phyloP scores from a whole-genome alignment of 2,888 invertebrate species.

The Dicranocentrus wangi region DNA sequence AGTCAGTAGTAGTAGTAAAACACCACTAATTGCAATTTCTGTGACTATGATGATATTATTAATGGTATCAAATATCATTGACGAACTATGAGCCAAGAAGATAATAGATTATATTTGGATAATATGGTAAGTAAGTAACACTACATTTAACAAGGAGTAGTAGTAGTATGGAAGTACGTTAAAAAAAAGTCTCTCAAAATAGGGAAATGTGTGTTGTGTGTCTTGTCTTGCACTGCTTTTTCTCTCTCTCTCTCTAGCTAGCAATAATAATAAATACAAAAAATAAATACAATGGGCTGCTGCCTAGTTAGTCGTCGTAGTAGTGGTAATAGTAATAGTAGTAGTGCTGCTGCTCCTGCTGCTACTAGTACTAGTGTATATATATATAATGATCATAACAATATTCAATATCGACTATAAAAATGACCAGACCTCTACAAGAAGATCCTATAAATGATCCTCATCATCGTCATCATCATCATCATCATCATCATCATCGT shows the following conservation, averaged over 20 bases:
- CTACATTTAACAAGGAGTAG: no score
- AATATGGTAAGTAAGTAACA: no score
- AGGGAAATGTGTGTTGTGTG: not conserved
- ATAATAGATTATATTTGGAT: no score
- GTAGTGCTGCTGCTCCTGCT: no score
- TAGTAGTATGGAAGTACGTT: no score
- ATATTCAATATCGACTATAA: slow-evolving; percentile 17
- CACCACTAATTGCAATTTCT: no score
- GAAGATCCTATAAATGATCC: slow-evolving; percentile 28
- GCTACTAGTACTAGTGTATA: not conserved
- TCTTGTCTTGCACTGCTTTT: not conserved
- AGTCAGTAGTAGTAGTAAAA: no score
- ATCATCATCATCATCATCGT: not conserved
- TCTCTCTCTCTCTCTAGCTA: no score
- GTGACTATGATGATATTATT: no score
- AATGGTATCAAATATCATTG: no score
- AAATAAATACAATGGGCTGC: not conserved
- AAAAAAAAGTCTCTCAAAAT: no score
- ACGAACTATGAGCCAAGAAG: no score
- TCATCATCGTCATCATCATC: slow-evolving; percentile 17
- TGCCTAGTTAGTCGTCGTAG: slow-evolving; percentile 8
- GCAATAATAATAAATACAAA: slow-evolving; percentile 4
- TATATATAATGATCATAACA: not conserved
- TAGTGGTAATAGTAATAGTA: not conserved
- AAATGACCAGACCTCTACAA: slow-evolving; percentile 21